A percentile compares a stretch with the other conserved stretches of the same genome.
Evolutionary conservation across 2,888 invertebrate genomes (phyloP).

Genomic region (Machimus rusticus): DNA sequence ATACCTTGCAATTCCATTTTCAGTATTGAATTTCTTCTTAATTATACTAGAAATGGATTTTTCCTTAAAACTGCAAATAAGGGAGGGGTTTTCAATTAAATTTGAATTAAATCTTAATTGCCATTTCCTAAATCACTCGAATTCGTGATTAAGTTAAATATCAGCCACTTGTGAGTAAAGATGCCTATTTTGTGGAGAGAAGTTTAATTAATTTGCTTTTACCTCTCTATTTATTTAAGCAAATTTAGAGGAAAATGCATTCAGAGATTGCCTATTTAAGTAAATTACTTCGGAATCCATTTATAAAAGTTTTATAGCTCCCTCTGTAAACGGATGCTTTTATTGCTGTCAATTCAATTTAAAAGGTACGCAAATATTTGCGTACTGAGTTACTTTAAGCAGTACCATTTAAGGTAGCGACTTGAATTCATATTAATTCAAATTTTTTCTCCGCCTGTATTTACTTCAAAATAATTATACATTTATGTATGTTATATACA

Average conservation of each 20-base stretch:
- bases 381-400: too few relatives aligned
- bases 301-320: neutral
- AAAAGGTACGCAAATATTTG: neutral
- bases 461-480: too few relatives aligned
- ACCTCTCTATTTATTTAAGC: neutral
- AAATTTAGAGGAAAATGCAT: neutral
- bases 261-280: neutral
- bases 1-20: neutral
- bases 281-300: neutral
- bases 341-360: neutral
- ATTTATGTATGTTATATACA: too few relatives aligned
- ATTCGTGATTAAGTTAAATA: neutral
- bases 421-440: too few relatives aligned
- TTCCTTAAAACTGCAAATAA: neutral
- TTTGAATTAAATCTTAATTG: neutral
- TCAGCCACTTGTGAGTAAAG: neutral
- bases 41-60: neutral
- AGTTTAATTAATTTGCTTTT: neutral
- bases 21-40: neutral
- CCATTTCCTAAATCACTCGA: neutral
- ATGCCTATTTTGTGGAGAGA: neutral
- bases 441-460: too few relatives aligned
- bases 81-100: neutral
- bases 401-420: neutral
- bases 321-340: neutral